A percentile compares a stretch with the other conserved stretches of the same genome.
Evolutionary conservation across 2,888 invertebrate species (phyloP).

Genomic region (Leucophenga montana): DNA sequence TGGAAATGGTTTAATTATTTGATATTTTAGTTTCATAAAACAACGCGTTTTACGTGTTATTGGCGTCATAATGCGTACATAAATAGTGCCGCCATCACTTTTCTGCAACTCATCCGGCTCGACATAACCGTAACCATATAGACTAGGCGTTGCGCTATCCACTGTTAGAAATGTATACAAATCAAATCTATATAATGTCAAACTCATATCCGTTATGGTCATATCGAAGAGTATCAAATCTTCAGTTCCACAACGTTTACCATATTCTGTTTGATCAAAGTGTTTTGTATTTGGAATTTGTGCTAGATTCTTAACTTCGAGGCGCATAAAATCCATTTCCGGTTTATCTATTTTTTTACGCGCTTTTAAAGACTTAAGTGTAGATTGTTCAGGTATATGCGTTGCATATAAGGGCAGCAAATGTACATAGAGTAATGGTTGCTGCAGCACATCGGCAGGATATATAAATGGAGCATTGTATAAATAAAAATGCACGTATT

Average conservation of each 20-base stretch:
- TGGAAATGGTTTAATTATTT: neutral
- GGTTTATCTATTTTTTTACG: too few species aligned
- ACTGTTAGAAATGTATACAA: conserved; percentile 74
- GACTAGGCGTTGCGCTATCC: conserved; percentile 27
- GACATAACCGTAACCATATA: conserved; percentile 89
- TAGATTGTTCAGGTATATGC: too few species aligned
- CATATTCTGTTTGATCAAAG: conserved; percentile 76
- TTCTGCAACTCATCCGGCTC: conserved; percentile 84
- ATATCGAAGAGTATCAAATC: conserved; percentile 85
- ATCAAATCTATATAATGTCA: conserved; percentile 85
- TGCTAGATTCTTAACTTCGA: too few species aligned
- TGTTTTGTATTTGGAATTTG: conserved; percentile 26
- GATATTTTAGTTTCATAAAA: neutral
- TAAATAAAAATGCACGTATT: conserved; percentile 84
- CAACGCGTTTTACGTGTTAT: neutral
- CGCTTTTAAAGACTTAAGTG: too few species aligned
- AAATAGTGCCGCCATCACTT: conserved; percentile 82
- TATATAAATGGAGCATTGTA: conserved; percentile 79
- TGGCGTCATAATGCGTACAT: conserved; percentile 1
- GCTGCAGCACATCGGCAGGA: conserved; percentile 57
- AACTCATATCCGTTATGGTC: conserved; percentile 80
- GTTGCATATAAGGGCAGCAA: conserved; percentile 54
- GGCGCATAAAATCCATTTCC: too few species aligned
- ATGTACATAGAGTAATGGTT: conserved; percentile 73
- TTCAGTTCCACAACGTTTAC: conserved; percentile 80